A percentile compares a stretch with the other conserved stretches of the same genome.
These are phyloP conservation scores for Orgyia antiqua DNA, from an alignment of 2,888 invertebrate genomes.

Conservation along the genomic window DNA sequence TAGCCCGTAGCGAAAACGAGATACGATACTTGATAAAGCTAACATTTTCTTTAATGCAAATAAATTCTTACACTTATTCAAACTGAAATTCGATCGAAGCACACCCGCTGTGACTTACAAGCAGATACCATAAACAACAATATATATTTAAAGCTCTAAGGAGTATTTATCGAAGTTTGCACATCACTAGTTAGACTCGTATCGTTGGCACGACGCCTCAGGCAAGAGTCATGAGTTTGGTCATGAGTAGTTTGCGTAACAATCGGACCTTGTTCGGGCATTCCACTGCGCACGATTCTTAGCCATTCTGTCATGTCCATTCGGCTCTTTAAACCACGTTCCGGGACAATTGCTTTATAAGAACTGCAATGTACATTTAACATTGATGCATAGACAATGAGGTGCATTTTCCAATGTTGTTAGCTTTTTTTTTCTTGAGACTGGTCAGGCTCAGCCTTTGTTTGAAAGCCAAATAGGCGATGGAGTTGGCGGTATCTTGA, in stretches of 20 bases:
- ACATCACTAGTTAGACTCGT: conserved; percentile 32
- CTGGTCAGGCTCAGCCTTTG: neutral
- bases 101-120: conserved; percentile 21
- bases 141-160: conserved; percentile 34
- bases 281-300: conserved; percentile 31
- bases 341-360: conserved; percentile 19
- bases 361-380: conserved; percentile 11
- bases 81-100: conserved; percentile 6
- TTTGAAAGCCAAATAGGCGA: conserved; percentile 3
- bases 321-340: conserved; percentile 19
- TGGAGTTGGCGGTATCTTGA: conserved; percentile 15
- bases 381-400: conserved; percentile 2
- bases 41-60: conserved; percentile 1
- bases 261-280: conserved; percentile 27
- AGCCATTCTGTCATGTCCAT: conserved; percentile 27
- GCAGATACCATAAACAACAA: conserved; percentile 17
- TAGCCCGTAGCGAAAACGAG: neutral
- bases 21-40: conserved; percentile 1
- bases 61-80: conserved; percentile 5
- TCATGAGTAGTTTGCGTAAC: conserved; percentile 29
- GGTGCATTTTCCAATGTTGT: conserved; percentile 7
- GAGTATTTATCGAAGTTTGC: conserved; percentile 39
- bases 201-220: conserved; percentile 21
- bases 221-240: conserved; percentile 16
- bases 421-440: conserved; percentile 8